phyloP scores from a whole-genome alignment of 2,113 vertebrate species.

The Nettapus auritus region DNA sequence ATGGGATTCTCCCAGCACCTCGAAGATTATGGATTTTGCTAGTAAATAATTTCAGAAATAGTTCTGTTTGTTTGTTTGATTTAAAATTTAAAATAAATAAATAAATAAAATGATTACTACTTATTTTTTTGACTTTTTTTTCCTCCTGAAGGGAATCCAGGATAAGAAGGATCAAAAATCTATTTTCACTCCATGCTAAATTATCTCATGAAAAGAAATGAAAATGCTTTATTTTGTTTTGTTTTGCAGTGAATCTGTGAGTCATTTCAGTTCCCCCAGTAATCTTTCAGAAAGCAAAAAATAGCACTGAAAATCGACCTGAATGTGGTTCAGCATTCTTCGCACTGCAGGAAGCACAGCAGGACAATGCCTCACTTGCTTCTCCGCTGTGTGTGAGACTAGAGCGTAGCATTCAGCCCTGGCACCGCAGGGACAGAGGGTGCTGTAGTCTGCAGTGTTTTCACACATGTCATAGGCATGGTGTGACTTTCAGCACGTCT shows the following conservation, averaged over 20 bases:
- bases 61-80: neutral
- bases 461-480: too few relatives aligned
- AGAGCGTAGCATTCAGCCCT: neutral
- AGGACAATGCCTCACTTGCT: neutral
- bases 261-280: neutral
- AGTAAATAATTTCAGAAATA: neutral
- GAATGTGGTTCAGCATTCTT: neutral
- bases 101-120: neutral
- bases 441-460: neutral
- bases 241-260: neutral
- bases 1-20: neutral
- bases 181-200: neutral
- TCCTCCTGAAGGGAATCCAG: neutral
- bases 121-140: neutral
- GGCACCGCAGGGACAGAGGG: neutral
- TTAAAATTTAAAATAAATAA: neutral
- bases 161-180: neutral
- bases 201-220: neutral
- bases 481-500: neutral
- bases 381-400: neutral
- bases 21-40: neutral
- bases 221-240: neutral
- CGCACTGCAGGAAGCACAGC: fast-evolving
- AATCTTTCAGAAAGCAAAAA: neutral
- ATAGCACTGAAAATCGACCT: neutral